These are phyloP conservation scores for Parazoanthus darwini DNA, from an alignment of 92 coral and sea anemone species.

Conservation along the genomic window DNA sequence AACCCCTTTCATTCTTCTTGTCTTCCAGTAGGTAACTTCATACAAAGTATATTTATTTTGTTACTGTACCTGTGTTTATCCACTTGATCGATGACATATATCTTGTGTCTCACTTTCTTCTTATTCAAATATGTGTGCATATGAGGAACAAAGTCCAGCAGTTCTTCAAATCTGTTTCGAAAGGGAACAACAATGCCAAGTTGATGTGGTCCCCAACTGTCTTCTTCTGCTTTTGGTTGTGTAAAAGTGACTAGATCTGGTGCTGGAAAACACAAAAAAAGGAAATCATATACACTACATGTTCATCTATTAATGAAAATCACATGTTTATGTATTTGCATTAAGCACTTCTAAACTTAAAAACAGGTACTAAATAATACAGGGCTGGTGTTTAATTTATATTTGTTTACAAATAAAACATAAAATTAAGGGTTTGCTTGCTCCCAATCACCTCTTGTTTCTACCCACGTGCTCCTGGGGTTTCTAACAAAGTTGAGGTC, in stretches of 20 bases:
- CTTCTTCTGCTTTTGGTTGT: conserved; percentile 36
- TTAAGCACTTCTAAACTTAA: no score
- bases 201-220: conserved; percentile 82
- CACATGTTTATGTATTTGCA: not conserved
- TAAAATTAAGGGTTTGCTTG: no score
- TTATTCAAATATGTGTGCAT: conserved; percentile 85
- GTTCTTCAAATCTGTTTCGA: conserved; percentile 95
- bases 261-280: not conserved
- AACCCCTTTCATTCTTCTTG: no score
- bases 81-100: conserved; percentile 88
- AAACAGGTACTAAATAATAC: no score
- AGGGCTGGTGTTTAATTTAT: no score
- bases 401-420: no score
- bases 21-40: not conserved
- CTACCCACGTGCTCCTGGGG: no score
- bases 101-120: conserved; percentile 84
- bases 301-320: not conserved
- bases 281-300: conserved; percentile 9
- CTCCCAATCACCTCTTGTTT: no score
- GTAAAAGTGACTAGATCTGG: not conserved
- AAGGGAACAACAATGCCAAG: conserved; percentile 95
- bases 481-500: no score
- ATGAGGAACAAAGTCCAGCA: conserved; percentile 93
- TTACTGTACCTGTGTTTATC: conserved; percentile 82
- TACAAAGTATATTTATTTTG: no score